Conservation (phyloP, 2,113 vertebrate genomes). For the Muscicapa adusta region DNA sequence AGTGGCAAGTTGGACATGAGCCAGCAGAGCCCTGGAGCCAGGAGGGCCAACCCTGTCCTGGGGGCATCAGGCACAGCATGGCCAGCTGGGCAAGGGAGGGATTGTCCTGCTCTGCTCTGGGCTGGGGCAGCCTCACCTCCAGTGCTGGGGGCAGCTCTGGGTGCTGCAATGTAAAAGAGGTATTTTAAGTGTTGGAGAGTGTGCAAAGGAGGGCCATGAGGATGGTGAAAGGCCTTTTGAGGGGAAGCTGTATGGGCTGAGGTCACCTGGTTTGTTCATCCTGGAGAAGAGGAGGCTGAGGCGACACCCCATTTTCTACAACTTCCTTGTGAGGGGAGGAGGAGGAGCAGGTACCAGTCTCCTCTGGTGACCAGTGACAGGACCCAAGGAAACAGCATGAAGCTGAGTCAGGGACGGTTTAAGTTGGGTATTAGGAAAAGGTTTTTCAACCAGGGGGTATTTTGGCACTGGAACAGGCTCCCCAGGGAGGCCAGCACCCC, state of each 20-base stretch:
- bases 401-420: neutral
- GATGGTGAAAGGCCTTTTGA: neutral
- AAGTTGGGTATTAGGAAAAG: neutral
- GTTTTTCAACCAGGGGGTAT: neutral
- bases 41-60: neutral
- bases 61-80: neutral
- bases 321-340: neutral
- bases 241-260: neutral
- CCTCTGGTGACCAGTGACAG: neutral
- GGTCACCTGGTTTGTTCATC: neutral
- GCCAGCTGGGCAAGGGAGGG: neutral
- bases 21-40: neutral
- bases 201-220: rapidly evolving
- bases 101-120: neutral
- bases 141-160: neutral
- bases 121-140: rapidly evolving
- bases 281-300: neutral
- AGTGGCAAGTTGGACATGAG: rapidly evolving
- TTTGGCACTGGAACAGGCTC: neutral
- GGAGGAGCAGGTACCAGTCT: neutral
- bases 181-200: rapidly evolving
- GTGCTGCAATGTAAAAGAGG: too few species aligned
- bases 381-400: neutral
- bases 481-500: neutral
- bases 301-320: neutral